phyloP scores from a whole-genome alignment of 2,797 vertebrate species.

The Cynopterus sphinx region DNA sequence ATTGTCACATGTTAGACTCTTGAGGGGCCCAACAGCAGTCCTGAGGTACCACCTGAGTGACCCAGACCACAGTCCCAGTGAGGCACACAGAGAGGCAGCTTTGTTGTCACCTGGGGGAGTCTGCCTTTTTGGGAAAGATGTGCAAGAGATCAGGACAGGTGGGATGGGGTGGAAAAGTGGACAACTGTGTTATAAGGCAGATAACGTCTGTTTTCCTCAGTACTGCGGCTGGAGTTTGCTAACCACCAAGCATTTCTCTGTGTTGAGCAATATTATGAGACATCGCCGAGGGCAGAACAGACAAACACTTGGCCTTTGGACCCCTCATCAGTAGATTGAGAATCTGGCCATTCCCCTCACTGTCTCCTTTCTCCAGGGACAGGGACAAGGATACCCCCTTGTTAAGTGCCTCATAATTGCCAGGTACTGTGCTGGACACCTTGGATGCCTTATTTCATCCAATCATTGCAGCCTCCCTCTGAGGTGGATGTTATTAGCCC shows the following conservation, averaged over 20 bases:
- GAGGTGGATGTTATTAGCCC: neutral
- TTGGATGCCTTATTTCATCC: neutral
- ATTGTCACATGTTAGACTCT: no score
- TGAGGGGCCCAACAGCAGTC: neutral
- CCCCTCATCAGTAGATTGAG: neutral
- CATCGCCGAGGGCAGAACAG: neutral
- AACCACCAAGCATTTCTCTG: neutral
- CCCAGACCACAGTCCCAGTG: neutral
- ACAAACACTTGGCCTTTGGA: neutral
- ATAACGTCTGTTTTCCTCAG: neutral
- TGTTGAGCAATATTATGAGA: neutral
- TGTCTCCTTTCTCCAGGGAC: neutral
- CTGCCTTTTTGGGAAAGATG: neutral
- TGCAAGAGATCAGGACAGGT: neutral
- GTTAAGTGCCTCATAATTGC: accelerated
- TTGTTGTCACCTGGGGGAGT: neutral
- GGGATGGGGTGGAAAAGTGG: neutral
- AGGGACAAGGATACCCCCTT: neutral
- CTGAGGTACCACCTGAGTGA: neutral
- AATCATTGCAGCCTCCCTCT: neutral
- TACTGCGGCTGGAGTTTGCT: neutral
- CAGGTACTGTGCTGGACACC: neutral
- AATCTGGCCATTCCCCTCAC: accelerated
- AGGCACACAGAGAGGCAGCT: neutral
- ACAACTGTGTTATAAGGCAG: neutral